These are phyloP conservation scores for Poecilia latipinna DNA, from an alignment of 2,113 vertebrate genomes.

Conservation along the genomic window DNA sequence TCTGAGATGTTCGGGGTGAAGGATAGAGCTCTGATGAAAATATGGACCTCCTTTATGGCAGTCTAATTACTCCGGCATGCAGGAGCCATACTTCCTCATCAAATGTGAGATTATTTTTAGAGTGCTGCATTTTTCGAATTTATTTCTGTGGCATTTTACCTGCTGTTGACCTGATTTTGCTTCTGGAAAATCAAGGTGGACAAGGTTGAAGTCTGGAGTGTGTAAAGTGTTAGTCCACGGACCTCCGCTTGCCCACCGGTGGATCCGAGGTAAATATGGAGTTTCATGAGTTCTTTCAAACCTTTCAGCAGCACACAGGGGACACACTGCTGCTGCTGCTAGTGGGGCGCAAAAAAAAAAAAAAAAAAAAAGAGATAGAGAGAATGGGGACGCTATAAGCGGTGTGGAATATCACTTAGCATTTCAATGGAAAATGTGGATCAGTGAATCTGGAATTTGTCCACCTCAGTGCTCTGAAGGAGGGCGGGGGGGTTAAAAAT, in stretches of 20 bases:
- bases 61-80: not conserved
- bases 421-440: slow-evolving; percentile 74
- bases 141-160: not conserved
- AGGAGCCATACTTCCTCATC: not conserved
- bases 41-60: not conserved
- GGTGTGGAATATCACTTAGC: slow-evolving; percentile 75
- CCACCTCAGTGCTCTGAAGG: too few species aligned
- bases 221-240: slow-evolving; percentile 23
- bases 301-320: slow-evolving; percentile 50
- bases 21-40: slow-evolving; percentile 64
- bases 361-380: slow-evolving; percentile 6
- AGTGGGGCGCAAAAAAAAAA: too few species aligned
- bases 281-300: slow-evolving; percentile 51
- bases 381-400: slow-evolving; percentile 44
- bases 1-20: slow-evolving; percentile 48
- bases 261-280: slow-evolving; percentile 60
- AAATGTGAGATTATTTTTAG: not conserved
- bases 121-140: not conserved
- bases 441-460: slow-evolving; percentile 34
- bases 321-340: too few species aligned
- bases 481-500: too few species aligned
- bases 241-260: not conserved
- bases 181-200: not conserved
- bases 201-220: slow-evolving; percentile 73
- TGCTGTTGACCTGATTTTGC: not conserved